These are phyloP conservation scores for Perccottus glenii DNA, from an alignment of 2,113 vertebrate genomes.

Conservation along the genomic window DNA sequence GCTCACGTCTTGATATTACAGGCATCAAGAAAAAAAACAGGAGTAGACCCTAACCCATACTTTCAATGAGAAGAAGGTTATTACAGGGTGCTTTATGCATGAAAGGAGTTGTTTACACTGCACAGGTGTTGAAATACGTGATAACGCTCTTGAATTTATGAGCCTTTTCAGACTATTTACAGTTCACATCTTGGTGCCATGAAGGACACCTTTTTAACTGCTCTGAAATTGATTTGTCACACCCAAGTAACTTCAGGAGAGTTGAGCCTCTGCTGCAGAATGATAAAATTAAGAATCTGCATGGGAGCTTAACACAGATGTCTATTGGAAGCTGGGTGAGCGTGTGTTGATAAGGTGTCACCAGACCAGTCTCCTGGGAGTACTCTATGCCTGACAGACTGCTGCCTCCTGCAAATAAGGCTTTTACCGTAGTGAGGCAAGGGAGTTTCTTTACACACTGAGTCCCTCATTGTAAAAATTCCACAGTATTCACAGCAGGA, in stretches of 20 bases:
- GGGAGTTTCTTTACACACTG: slow-evolving; percentile 38
- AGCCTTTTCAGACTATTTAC: slow-evolving; percentile 45
- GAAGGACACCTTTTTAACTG: slow-evolving; percentile 41
- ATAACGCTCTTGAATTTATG: slow-evolving; percentile 32
- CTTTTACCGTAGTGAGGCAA: slow-evolving; percentile 13
- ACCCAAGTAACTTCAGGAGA: slow-evolving; percentile 56
- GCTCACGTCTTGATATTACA: too few species aligned
- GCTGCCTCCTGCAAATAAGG: slow-evolving; percentile 43
- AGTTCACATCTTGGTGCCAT: slow-evolving; percentile 32
- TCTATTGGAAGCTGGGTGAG: slow-evolving; percentile 25
- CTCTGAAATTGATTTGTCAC: slow-evolving; percentile 66
- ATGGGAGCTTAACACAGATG: slow-evolving; percentile 55
- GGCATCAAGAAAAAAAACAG: too few species aligned
- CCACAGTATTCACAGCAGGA: slow-evolving; percentile 26
- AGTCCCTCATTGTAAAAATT: slow-evolving; percentile 60
- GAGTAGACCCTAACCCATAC: background rate
- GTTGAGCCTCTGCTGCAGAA: slow-evolving; percentile 56
- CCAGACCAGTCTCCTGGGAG: slow-evolving; percentile 49
- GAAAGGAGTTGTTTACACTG: slow-evolving; percentile 5
- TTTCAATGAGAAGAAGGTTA: background rate
- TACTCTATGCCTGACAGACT: slow-evolving; percentile 46
- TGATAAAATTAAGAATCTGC: slow-evolving; percentile 68
- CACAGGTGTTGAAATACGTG: slow-evolving; percentile 22
- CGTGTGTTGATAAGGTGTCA: slow-evolving; percentile 29
- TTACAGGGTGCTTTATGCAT: background rate